Percentiles rank a stretch among this genome's conserved stretches.
These are phyloP conservation scores for Pachyramphus minor DNA, from an alignment of 2,113 vertebrate genomes.

Conservation along the genomic window DNA sequence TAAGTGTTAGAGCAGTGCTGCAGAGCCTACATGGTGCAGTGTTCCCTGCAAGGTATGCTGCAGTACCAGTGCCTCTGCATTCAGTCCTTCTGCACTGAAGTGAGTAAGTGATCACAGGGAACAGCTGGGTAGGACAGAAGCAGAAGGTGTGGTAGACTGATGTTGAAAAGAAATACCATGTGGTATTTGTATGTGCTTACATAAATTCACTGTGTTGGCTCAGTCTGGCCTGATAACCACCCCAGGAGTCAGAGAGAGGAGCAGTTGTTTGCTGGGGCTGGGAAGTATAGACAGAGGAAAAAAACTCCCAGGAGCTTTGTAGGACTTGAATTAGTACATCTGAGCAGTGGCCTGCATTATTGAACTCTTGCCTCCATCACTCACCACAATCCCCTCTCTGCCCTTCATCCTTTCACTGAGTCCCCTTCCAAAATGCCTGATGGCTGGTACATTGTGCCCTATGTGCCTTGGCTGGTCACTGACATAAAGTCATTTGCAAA, in stretches of 20 bases:
- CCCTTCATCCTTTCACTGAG: neutral
- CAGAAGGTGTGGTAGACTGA: neutral
- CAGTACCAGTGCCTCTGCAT: constrained; percentile 15
- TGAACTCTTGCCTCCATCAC: neutral
- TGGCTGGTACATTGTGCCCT: neutral
- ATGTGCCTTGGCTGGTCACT: neutral
- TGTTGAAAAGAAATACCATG: neutral
- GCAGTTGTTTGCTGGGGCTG: neutral
- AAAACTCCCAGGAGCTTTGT: neutral
- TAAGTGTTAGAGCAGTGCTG: neutral
- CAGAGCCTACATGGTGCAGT: neutral
- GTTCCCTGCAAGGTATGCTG: constrained; percentile 30
- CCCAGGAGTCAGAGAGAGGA: neutral
- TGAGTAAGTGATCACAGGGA: neutral
- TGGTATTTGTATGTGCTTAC: neutral
- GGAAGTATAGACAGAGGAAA: neutral
- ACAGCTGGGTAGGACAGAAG: neutral
- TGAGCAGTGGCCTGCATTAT: neutral
- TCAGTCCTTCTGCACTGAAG: neutral
- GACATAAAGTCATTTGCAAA: neutral
- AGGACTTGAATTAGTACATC: neutral
- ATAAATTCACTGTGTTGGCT: neutral
- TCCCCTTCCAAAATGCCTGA: neutral
- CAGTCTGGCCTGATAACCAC: neutral
- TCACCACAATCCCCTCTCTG: neutral